Evolutionary conservation across 30 jellyfish, hydroid and myxozoan species (phyloP).

Genomic region (Aurelia coerulea): DNA sequence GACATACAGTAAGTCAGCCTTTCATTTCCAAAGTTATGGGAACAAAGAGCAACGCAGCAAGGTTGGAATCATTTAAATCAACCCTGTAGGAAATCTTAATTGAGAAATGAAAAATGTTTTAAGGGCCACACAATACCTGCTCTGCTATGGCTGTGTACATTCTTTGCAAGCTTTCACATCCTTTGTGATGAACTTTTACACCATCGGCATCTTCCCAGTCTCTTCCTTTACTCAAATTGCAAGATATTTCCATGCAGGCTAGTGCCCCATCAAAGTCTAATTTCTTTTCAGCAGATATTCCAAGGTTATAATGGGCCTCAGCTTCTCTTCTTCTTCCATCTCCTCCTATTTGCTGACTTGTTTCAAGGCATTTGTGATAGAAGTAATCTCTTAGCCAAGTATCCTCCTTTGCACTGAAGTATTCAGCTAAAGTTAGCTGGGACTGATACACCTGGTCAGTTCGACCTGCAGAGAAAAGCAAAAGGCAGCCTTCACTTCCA

Average conservation of each 20-base stretch:
- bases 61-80: too few relatives aligned
- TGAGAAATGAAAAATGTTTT: too few relatives aligned
- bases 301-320: slow-evolving; percentile 79
- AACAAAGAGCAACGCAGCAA: too few relatives aligned
- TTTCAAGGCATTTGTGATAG: slow-evolving; percentile 54
- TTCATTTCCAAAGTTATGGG: too few relatives aligned
- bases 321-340: slow-evolving; percentile 90
- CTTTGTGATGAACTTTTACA: slow-evolving; percentile 36
- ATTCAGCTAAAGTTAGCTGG: slow-evolving; percentile 77
- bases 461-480: slow-evolving; percentile 57
- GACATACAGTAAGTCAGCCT: too few relatives aligned
- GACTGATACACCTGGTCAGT: slow-evolving; percentile 73
- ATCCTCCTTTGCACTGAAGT: slow-evolving; percentile 49
- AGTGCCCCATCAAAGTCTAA: slow-evolving; percentile 65
- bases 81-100: too few relatives aligned
- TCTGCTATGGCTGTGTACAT: slow-evolving; percentile 70
- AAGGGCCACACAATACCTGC: slow-evolving; percentile 40
- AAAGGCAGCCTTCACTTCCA: too few relatives aligned
- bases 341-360: slow-evolving; percentile 63
- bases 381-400: slow-evolving; percentile 71
- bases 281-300: slow-evolving; percentile 68
- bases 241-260: slow-evolving; percentile 45
- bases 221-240: slow-evolving; percentile 60
- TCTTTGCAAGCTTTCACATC: slow-evolving; percentile 84
- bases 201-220: slow-evolving; percentile 81